Evolutionary conservation across 2,113 vertebrate genomes (phyloP), one percentile per base, ranked within the genome.

Genomic region (Mesitornis unicolor): DNA sequence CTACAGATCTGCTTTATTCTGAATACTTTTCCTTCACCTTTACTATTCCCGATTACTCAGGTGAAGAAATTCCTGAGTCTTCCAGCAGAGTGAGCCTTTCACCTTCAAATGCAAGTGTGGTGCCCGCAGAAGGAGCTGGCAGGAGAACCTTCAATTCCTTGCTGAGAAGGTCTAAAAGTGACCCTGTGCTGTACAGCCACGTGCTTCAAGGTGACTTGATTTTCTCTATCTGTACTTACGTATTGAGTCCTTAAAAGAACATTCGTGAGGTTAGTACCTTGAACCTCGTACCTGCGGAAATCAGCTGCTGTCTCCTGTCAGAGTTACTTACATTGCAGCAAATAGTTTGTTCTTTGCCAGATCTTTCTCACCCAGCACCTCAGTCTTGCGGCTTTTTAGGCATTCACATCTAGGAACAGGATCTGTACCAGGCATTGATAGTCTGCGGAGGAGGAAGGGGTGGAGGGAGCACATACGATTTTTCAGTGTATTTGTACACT

Each of bases 101-200:
- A 10, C 42, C 84, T 43, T 89, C 95, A 68, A 73, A 70, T 45
- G 84, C 68, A 33, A 94, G 57, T 53, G 78, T 13, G 18, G 35
- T 11, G 15, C 68, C 26, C 33, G 71, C 19, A 29, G 59, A 18
- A 28, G 26, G 7, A 45, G 63, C 13, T 2, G 25, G 31, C 59
- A 53, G 63, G 67, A 96, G 74, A 77, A 31, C 69, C 12, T 86
- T 63, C 45, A 42, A 31, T 40, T 94, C 82, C 18, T 85, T 97
- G 31, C 21, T 74, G 56, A 97, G 97, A 10, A 80, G 96, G 43
- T 99, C 98, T 11, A 97, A 82, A 96, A 99, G 99, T 29, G 98
- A 99, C 73, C 98, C 98, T 4, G 73, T 97, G 71, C 95, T 99
- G 31, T 93, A 97, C 80, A 96, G 98, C 64, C 82, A 75, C 1